Evolutionary conservation across 2,797 vertebrate genomes (phyloP), one percentile per base, ranked within the genome.

Genomic region (Distichodus sexfasciatus): DNA sequence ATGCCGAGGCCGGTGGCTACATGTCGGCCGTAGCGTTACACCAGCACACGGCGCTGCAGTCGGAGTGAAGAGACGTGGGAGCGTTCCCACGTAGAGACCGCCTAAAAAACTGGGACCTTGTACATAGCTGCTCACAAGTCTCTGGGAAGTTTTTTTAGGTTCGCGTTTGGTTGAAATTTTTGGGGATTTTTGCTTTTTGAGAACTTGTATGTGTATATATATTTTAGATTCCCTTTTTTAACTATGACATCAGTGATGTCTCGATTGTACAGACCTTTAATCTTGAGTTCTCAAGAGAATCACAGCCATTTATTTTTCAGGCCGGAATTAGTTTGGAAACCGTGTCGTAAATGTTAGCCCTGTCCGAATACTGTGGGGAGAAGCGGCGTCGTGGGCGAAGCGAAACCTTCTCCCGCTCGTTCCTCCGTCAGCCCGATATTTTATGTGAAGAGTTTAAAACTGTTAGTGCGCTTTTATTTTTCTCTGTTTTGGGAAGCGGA

Each of bases 241-340:
- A 85, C 85, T 93, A 93, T 93, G 93, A 94, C 93, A 92, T 95
- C 94, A 95, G 91, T 95, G 94, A 95, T 94, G 94, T 94, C 94
- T 90, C 76, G n/a, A 24, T 92, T 92, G 90, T 93, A 93, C 87
- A 94, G 92, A 93, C 90, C 89, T 92, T n/a, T 35, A 92, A 89
- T 94, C 92, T 95, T 95, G 92, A 91, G 93, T 95, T 93, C 87
- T 90, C 93, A 94, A 95, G 93, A 94, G 87, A 91, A 79, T 88
- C 90, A 91, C 83, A 85, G 85, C 83, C 85, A 84, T 92, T 92
- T 89, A 87, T 82, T 85, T n/a, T 91, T 89, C 87, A 87, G 85
- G 93, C 92, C 88, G 91, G 87, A 88, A 61, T 35, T n/a, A 35
- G 57, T 70, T 78, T 77, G 71, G 59, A 91, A 93, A 69, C 89